Evolutionary conservation across 2,113 vertebrate species (phyloP), one percentile per base, ranked within the genome.

Genomic region (Columba janthina): DNA sequence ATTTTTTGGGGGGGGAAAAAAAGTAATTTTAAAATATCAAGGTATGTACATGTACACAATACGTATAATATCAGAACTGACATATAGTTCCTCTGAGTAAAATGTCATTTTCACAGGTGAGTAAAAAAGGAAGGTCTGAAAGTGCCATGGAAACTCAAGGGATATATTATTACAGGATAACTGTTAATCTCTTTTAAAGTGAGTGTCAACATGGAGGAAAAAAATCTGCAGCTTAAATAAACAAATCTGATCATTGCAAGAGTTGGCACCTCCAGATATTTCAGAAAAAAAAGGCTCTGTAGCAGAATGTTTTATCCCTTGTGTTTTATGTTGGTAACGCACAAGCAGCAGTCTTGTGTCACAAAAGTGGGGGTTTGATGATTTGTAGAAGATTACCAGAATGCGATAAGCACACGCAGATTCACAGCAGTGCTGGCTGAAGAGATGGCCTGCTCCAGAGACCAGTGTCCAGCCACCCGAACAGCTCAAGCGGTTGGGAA

Each of bases 11-110:
- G 6, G 4, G 4, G 42, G 51, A 18, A 48, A 38, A 21, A 21
- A 22, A 22, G 2, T 4, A 3, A 9, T 12, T 93, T 79, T 67
- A 16, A 82, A 31, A 31, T 67, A 57, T 25, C 13, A 38, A 7
- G 3, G 11, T 48, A 18, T 0, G 0, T 80, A n/a, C 4, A 13
- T 24, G 6, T 36, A 15, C 28, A 44, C 12, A 34, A 2, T 34
- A 34, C 15, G 3, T 71, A 13, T 31, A 12, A 5, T 38, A 21
- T 57, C 53, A 50, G 46, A 75, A 34, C 2, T 57, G n/a, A 19
- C 21, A 6, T 70, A 13, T n/a, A 57, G 19, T 62, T 66, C 36
- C 11, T 32, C 53, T 67, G 13, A 88, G 28, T 66, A 31, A 90
- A 76, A 81, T 17, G 11, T 72, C 18, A 50, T 36, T 78, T 87